These are phyloP conservation scores for Merluccius polli DNA, from an alignment of 2,797 vertebrate species.

Conservation along the genomic window DNA sequence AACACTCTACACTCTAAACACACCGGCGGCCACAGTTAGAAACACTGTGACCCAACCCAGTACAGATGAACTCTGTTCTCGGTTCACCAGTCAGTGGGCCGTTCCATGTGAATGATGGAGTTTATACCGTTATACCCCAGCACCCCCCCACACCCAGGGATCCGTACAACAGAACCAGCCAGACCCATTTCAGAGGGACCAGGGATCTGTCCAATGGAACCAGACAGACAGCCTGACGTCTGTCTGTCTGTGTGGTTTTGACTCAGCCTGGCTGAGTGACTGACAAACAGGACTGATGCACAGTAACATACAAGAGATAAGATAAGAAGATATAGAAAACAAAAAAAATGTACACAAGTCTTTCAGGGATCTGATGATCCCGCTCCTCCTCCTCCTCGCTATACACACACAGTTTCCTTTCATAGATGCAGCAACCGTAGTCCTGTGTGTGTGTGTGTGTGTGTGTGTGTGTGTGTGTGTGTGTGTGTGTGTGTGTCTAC, in stretches of 20 bases:
- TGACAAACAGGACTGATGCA: constrained; percentile 13
- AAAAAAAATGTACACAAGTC: constrained; percentile 54
- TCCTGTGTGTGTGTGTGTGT: constrained; percentile 33
- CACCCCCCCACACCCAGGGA: no score
- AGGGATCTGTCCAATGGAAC: no score
- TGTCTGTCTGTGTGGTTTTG: no score
- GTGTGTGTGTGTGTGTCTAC: constrained; percentile 61
- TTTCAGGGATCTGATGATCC: constrained; percentile 18
- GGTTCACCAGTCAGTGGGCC: not conserved
- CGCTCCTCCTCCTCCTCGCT: constrained; percentile 5
- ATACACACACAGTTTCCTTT: constrained; percentile 40
- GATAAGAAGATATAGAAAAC: constrained; percentile 55
- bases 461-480: constrained; percentile 17
- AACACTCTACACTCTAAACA: constrained; percentile 40
- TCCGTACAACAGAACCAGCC: no score
- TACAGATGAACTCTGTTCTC: not conserved
- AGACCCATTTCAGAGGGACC: no score
- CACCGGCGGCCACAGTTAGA: constrained; percentile 39
- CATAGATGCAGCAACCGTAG: constrained; percentile 18
- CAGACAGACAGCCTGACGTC: no score
- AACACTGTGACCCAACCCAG: not conserved
- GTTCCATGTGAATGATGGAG: no score
- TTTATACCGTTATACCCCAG: no score
- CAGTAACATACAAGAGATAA: constrained; percentile 12
- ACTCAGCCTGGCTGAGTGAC: constrained; percentile 19